phyloP scores from a whole-genome alignment of 2,888 invertebrate genomes.

The Nomada flava region DNA sequence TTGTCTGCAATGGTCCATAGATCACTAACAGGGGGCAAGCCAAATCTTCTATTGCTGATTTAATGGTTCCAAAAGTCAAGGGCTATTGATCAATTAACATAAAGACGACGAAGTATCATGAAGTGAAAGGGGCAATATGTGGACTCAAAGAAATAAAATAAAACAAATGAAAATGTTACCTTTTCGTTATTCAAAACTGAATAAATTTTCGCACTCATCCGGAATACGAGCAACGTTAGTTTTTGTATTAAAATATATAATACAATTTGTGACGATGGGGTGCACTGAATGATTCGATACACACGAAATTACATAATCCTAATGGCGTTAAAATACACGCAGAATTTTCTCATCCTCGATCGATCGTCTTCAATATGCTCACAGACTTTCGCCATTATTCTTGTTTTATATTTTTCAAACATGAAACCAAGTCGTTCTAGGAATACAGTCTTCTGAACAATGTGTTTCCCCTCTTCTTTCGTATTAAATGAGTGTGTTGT shows the following conservation, averaged over 20 bases:
- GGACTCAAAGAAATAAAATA: too few species aligned
- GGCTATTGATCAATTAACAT: too few species aligned
- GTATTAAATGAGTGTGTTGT: slow-evolving; percentile 65
- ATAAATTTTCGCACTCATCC: too few species aligned
- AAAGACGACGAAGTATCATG: too few species aligned
- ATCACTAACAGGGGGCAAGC: too few species aligned
- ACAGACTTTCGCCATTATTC: not conserved
- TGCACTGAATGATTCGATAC: slow-evolving; percentile 22
- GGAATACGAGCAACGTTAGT: not conserved
- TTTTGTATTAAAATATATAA: not conserved
- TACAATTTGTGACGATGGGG: slow-evolving; percentile 21
- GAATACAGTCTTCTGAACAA: not conserved
- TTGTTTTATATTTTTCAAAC: not conserved
- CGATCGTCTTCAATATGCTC: not conserved
- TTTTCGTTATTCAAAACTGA: too few species aligned
- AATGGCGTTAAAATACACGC: not conserved
- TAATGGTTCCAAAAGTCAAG: too few species aligned
- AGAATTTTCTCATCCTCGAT: not conserved
- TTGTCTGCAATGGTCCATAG: too few species aligned
- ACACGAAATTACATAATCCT: not conserved
- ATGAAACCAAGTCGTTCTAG: slow-evolving; percentile 8
- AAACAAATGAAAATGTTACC: too few species aligned
- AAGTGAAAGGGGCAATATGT: too few species aligned
- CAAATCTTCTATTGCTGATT: too few species aligned
- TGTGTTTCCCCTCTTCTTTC: slow-evolving; percentile 23